These are phyloP conservation scores for Pyrgus malvae DNA, from an alignment of 2,888 invertebrate genomes.

Conservation along the genomic window DNA sequence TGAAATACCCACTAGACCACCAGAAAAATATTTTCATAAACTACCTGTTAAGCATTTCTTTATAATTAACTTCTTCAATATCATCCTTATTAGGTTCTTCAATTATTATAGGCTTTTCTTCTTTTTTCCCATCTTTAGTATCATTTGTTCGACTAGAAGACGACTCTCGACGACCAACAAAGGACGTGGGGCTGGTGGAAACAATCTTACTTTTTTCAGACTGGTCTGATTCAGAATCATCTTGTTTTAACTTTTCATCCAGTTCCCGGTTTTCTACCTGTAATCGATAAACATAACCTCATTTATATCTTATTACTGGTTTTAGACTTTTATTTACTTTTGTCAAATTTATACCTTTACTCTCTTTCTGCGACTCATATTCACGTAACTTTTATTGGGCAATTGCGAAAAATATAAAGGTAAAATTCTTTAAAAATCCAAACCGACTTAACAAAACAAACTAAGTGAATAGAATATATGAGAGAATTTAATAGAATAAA, in stretches of 20 bases:
- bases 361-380: conserved; percentile 83
- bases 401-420: no score
- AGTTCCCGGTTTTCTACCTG: conserved; percentile 80
- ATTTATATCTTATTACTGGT: conserved; percentile 21
- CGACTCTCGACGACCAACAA: conserved; percentile 74
- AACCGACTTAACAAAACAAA: no score
- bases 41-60: conserved; percentile 72
- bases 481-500: no score
- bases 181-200: conserved; percentile 80
- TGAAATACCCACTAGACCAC: no score
- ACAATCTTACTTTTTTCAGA: conserved; percentile 83
- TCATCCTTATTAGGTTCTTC: conserved; percentile 84
- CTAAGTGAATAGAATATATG: no score
- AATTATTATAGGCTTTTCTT: conserved; percentile 63
- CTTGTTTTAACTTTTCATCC: conserved; percentile 85
- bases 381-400: no score
- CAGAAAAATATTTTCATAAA: no score
- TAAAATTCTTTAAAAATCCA: no score
- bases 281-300: conserved; percentile 80
- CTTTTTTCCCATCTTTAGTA: conserved; percentile 69
- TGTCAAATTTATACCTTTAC: conserved; percentile 61
- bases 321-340: neutral
- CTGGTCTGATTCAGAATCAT: conserved; percentile 84
- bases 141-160: conserved; percentile 73
- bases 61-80: conserved; percentile 83